Base-by-base conservation (phyloP, 2,113 vertebrate species). In the Tachysurus fulvidraco region DNA sequence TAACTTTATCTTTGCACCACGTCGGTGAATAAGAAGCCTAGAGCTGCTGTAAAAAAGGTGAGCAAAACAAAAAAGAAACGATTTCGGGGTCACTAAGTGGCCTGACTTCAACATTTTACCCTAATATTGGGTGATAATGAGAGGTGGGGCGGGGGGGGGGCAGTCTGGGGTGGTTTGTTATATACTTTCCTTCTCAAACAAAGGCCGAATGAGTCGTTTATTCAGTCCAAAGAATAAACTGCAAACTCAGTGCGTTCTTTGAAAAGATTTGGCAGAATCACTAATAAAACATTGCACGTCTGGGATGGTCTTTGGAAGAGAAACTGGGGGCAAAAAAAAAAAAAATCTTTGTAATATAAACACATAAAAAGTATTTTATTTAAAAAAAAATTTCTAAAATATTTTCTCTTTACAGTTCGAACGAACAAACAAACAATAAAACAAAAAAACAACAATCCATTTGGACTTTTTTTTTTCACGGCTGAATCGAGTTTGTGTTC, bases 251-350 rank as follows among this genome's bases (percentile, higher is more conserved):
- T 73, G 69, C 19, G 14, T 12, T 73, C 41, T 73, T 44, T 74
- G 5, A 4, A 3, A 5, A 7, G 9, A 21, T 19, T 83, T 36
- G 25, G 60, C 46, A 67, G 36, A 81, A 21, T 50, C 11, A 36
- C 30, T 65, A 13, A 71, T 84, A 46, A 94, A 94, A 93, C 94
- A 96, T 96, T 97, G 96, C 96, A 97, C 96, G 55, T 79, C 46
- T 82, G 80, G 55, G 81, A 16, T 14, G n/a, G 81, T 67, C 64
- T 67, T 83, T 69, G 46, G 62, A 83, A 67, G 64, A 54, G 30
- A 59, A 80, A 7, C 41, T 21, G 16, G 78, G 44, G 69, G 59
- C 28, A 82, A 73, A 50, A 67, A 83, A 73, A 50, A 67, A 83
- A 41, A 65, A 17, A 74, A 36, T 80, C 19, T 46, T 81, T 71